phyloP scores from a whole-genome alignment of 2,888 invertebrate species.

The Sarcophaga carnaria region DNA sequence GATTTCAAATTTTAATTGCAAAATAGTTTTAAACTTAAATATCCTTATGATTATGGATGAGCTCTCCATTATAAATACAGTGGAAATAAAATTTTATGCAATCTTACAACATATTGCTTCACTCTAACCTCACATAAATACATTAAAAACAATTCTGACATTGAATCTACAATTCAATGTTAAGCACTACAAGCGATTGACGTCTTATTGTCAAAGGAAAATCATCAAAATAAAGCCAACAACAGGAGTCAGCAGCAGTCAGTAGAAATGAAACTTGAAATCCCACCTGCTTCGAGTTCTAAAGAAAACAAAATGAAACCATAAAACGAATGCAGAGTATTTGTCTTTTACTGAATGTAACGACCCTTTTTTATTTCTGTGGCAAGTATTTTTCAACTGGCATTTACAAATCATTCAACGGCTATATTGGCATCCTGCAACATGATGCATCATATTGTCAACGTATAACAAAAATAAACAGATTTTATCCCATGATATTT shows the following conservation, averaged over 20 bases:
- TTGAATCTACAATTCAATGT: slow-evolving; percentile 44
- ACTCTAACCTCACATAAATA: slow-evolving; percentile 49
- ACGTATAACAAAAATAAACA: no score
- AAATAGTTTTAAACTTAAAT: no score
- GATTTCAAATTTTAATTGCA: no score
- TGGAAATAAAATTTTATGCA: no score
- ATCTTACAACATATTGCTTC: slow-evolving; percentile 28
- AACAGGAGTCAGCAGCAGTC: no score
- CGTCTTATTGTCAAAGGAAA: slow-evolving; percentile 42
- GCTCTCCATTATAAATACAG: no score
- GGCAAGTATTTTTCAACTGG: slow-evolving; percentile 11
- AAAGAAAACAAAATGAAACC: not conserved
- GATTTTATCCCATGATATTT: no score
- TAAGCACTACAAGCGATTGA: slow-evolving; percentile 5
- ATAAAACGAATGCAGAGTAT: slow-evolving; percentile 16
- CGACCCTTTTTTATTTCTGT: slow-evolving; percentile 4
- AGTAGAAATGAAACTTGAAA: slow-evolving; percentile 9
- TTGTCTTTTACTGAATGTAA: not conserved
- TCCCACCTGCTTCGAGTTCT: slow-evolving; percentile 44
- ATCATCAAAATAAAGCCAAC: not conserved
- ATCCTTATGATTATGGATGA: no score
- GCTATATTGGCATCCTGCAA: slow-evolving; percentile 29
- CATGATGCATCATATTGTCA: no score
- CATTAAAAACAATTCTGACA: slow-evolving; percentile 5
- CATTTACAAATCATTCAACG: slow-evolving; percentile 46